phyloP scores from a whole-genome alignment of 1,140 invertebrate genomes.

The Pseudachorutes palmiensis region DNA sequence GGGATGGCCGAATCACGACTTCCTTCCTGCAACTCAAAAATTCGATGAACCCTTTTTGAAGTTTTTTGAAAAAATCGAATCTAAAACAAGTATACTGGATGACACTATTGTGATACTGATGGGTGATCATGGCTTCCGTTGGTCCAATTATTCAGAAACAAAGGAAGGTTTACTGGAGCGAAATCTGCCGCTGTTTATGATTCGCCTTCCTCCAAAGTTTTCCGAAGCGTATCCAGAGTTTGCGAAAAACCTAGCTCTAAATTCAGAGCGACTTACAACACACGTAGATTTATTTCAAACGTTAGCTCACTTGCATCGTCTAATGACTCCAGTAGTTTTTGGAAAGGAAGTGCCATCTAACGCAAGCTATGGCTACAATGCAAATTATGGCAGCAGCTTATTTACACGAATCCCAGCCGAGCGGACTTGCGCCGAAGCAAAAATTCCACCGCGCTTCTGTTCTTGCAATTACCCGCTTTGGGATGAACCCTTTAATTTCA shows the following conservation, averaged over 20 bases:
- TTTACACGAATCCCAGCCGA: constrained; percentile 11
- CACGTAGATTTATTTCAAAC: constrained; percentile 27
- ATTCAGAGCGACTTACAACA: constrained; percentile 20
- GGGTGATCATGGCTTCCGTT: constrained; percentile 25
- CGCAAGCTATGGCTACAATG: too few species aligned
- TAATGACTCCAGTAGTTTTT: neutral
- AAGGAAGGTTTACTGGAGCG: constrained; percentile 26
- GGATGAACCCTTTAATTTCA: neutral
- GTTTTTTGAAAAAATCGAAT: constrained; percentile 17
- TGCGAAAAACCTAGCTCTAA: constrained; percentile 14
- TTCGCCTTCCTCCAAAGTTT: constrained; percentile 21
- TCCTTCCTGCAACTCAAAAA: neutral
- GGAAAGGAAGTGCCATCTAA: neutral
- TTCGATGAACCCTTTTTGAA: constrained; percentile 18
- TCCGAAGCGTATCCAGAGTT: constrained; percentile 12
- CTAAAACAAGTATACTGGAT: constrained; percentile 9
- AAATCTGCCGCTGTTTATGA: constrained; percentile 17
- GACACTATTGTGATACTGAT: constrained; percentile 21
- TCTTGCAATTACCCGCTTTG: constrained; percentile 19
- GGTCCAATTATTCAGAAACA: constrained; percentile 16
- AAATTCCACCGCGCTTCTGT: constrained; percentile 19
- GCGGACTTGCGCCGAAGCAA: constrained; percentile 24
- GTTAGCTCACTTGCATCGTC: constrained; percentile 12
- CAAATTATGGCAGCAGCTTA: constrained; percentile 6
- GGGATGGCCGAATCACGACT: constrained; percentile 21